These are phyloP conservation scores for Tetragonula carbonaria DNA, from an alignment of 2,888 invertebrate species.

Conservation along the genomic window DNA sequence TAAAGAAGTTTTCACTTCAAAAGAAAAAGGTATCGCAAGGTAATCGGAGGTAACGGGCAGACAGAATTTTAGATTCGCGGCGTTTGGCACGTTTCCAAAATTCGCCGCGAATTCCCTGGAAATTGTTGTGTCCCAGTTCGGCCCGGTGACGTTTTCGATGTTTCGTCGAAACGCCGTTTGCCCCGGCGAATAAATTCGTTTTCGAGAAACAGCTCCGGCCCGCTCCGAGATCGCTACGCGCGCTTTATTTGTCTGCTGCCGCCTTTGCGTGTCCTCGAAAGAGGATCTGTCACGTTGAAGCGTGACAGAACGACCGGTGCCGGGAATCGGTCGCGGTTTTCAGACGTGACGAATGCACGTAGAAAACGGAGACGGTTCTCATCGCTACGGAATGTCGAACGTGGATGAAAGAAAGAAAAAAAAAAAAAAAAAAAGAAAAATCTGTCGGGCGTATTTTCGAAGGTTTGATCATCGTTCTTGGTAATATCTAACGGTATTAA, in stretches of 20 bases:
- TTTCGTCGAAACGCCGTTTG: conserved; percentile 5
- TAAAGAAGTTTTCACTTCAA: too few relatives aligned
- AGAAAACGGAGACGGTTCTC: conserved; percentile 1
- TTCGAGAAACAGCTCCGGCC: conserved; percentile 18
- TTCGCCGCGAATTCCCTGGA: too few relatives aligned
- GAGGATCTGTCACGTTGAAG: conserved; percentile 36
- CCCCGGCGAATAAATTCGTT: conserved; percentile 34
- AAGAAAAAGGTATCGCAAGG: too few relatives aligned
- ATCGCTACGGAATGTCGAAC: not conserved
- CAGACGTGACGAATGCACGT: conserved; percentile 18
- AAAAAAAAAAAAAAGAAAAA: not conserved
- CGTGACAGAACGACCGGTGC: conserved; percentile 35
- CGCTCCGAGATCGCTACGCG: conserved; percentile 20
- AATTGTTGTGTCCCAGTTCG: too few relatives aligned
- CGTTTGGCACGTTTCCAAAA: too few relatives aligned
- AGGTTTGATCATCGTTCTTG: not conserved
- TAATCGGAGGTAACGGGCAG: too few relatives aligned
- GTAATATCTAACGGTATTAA: not conserved
- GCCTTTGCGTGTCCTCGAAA: conserved; percentile 6
- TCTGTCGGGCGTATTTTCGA: conserved; percentile 4
- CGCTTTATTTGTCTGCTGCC: conserved; percentile 41
- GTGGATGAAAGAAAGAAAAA: not conserved
- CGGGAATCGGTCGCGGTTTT: conserved; percentile 18
- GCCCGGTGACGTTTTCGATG: too few relatives aligned
- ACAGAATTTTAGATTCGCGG: too few relatives aligned